These are phyloP conservation scores for Ophion slaviceki DNA, from an alignment of 2,888 invertebrate species.

Conservation along the genomic window DNA sequence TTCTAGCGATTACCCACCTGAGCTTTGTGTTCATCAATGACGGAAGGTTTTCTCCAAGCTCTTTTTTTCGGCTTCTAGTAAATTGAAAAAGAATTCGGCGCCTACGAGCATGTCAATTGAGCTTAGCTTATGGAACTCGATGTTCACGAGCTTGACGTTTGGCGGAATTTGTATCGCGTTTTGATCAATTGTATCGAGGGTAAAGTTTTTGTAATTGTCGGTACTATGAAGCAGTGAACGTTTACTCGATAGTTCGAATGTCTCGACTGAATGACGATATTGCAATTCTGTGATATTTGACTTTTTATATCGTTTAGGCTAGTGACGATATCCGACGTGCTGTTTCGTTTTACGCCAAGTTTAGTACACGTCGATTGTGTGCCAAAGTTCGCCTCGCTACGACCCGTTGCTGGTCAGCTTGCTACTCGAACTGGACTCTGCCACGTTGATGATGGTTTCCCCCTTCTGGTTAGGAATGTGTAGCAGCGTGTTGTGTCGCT, in stretches of 20 bases:
- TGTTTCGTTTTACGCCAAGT: slow-evolving; percentile 33
- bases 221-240: slow-evolving; percentile 51
- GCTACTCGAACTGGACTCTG: neutral
- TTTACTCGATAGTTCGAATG: slow-evolving; percentile 31
- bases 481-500: slow-evolving; percentile 54
- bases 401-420: slow-evolving; percentile 3
- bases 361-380: slow-evolving; percentile 46
- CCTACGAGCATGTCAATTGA: slow-evolving; percentile 25
- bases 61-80: slow-evolving; percentile 26
- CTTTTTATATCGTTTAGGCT: slow-evolving; percentile 48
- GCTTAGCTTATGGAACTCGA: slow-evolving; percentile 20
- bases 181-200: slow-evolving; percentile 43
- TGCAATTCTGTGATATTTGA: slow-evolving; percentile 34
- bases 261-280: slow-evolving; percentile 39
- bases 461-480: neutral
- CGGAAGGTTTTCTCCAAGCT: slow-evolving; percentile 28
- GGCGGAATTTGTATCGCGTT: slow-evolving; percentile 40
- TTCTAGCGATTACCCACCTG: slow-evolving; percentile 45
- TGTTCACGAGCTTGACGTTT: slow-evolving; percentile 19
- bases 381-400: slow-evolving; percentile 56
- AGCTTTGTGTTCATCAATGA: slow-evolving; percentile 34
- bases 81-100: slow-evolving; percentile 31
- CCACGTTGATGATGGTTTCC: neutral
- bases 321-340: slow-evolving; percentile 26
- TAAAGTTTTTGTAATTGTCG: slow-evolving; percentile 48